These are phyloP conservation scores for Drosophila picticornis DNA, from an alignment of 2,888 invertebrate genomes.

Conservation along the genomic window DNA sequence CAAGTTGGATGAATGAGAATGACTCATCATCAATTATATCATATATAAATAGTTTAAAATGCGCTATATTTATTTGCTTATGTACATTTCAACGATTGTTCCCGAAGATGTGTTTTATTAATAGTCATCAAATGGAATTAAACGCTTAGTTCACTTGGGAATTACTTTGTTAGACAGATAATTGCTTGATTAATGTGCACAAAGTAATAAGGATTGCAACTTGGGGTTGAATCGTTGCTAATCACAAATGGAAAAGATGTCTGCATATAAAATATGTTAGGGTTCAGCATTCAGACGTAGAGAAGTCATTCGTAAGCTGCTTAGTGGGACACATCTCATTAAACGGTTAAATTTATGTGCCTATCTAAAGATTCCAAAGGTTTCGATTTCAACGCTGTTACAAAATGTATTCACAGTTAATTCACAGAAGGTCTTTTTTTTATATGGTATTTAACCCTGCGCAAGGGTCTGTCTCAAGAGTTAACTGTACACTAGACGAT, in stretches of 20 bases:
- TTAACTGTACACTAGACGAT: constrained; percentile 50
- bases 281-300: background rate
- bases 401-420: constrained; percentile 4
- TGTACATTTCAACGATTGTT: background rate
- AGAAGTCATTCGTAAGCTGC: constrained; percentile 12
- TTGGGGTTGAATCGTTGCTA: constrained; percentile 14
- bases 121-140: constrained; percentile 24
- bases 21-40: background rate
- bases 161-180: constrained; percentile 5
- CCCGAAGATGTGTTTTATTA: constrained; percentile 4
- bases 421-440: constrained; percentile 7
- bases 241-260: background rate
- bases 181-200: constrained; percentile 24
- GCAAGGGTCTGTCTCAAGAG: constrained; percentile 58
- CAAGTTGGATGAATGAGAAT: too few species aligned
- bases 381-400: constrained; percentile 21
- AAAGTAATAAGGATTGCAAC: constrained; percentile 1
- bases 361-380: background rate
- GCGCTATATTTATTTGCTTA: constrained; percentile 5
- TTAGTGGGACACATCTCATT: constrained; percentile 10
- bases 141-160: constrained; percentile 10
- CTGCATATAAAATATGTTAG: background rate
- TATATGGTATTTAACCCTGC: constrained; percentile 16
- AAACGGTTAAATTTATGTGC: background rate
- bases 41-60: background rate